Evolutionary conservation across 2,113 vertebrate genomes (phyloP), one percentile per base, ranked within the genome.

Genomic region (Hippocampus barbouri): DNA sequence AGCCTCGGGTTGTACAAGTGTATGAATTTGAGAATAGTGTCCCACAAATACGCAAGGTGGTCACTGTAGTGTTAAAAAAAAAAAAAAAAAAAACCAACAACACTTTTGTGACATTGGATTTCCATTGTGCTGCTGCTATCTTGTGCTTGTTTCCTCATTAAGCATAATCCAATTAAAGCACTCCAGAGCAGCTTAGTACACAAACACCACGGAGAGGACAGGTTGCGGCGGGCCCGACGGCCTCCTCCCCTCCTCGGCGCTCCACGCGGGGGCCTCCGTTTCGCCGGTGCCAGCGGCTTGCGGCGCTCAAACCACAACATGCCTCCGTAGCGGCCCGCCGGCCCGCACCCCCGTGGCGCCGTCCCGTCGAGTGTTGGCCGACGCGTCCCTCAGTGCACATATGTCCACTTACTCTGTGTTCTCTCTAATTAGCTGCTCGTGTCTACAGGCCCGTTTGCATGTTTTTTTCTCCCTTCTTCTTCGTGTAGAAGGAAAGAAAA

Each of bases 341-440:
- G 71, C 81, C 82, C 56, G 71, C 67, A 71, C 67, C 74, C 87
- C 85, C 6, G 71, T 70, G 4, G 87, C n/a, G 83, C 79, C 70
- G 79, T 84, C 89, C 87, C 81, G 86, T 74, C 15, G 86, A 66
- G 87, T 79, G 84, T 88, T 87, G 88, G 88, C 87, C 86, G 83
- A 85, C 86, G 76, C 82, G 68, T 77, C 82, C 80, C 82, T 83
- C 56, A 7, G 76, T 66, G 77, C 89, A 89, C 89, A 90, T 90
- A 90, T 90, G 89, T 83, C 86, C 84, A 80, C 86, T 89, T 89
- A 88, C 85, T 83, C 86, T 85, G 87, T 87, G 84, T 85, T 85
- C 83, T 86, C 83, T 85, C 86, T 89, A 87, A 90, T 90, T 86
- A 89, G 85, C 86, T 81, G 76, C 87, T 87, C 70, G 21, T 61